Conservation (phyloP, 2,888 invertebrate species). For the Baccha elongata region DNA sequence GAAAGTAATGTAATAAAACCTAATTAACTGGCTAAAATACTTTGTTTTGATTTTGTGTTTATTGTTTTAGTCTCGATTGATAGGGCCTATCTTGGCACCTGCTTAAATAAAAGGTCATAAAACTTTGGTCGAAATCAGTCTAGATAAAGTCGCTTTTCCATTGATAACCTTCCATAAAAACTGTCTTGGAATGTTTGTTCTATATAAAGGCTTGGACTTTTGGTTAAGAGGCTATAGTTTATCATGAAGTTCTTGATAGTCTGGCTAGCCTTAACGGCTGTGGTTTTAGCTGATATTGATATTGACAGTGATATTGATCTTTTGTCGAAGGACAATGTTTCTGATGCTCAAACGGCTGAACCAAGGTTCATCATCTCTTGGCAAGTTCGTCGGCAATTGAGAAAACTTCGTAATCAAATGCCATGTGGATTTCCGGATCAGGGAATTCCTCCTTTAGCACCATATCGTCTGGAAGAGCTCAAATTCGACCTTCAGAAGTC, state of each 20-base stretch:
- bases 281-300: constrained; percentile 76
- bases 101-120: background rate
- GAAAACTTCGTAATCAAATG: constrained; percentile 74
- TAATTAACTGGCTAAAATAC: background rate
- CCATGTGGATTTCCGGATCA: constrained; percentile 76
- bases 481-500: constrained; percentile 10
- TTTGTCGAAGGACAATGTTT: constrained; percentile 74
- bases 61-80: background rate
- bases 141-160: background rate
- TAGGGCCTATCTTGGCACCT: constrained; percentile 10
- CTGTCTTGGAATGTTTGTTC: background rate
- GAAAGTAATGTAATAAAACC: constrained; percentile 34
- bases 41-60: constrained; percentile 28
- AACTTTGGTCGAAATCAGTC: background rate
- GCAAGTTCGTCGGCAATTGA: constrained; percentile 78
- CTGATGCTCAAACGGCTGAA: constrained; percentile 71
- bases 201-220: constrained; percentile 5
- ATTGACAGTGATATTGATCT: constrained; percentile 77
- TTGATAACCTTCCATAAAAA: constrained; percentile 8
- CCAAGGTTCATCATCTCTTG: constrained; percentile 78
- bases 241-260: constrained; percentile 76
- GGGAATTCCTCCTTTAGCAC: constrained; percentile 78
- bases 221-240: background rate
- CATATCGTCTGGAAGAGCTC: constrained; percentile 63
- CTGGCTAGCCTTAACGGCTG: constrained; percentile 75